phyloP scores from a whole-genome alignment of 2,113 vertebrate species.

The Etheostoma spectabile region DNA sequence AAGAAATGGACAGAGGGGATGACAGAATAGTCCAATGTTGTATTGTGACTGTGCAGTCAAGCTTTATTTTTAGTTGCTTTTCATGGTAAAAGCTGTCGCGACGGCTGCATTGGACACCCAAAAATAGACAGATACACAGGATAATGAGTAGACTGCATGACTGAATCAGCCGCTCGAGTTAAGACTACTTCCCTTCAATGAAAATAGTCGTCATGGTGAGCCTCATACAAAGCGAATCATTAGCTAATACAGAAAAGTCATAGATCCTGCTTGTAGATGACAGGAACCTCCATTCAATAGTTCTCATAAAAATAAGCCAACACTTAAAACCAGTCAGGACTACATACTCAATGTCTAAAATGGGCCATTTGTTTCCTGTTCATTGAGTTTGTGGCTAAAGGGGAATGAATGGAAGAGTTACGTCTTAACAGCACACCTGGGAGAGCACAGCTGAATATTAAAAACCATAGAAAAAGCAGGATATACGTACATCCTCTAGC shows the following conservation, averaged over 20 bases:
- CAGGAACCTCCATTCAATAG: conserved; percentile 30
- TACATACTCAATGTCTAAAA: conserved; percentile 57
- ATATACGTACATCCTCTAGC: conserved; percentile 29
- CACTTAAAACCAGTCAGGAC: conserved; percentile 34
- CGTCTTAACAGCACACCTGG: conserved; percentile 57
- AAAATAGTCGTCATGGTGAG: conserved; percentile 28
- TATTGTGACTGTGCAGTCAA: conserved; percentile 15
- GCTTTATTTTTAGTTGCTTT: conserved; percentile 20
- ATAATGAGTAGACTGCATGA: conserved; percentile 44
- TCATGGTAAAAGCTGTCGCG: conserved; percentile 9
- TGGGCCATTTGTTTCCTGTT: conserved; percentile 63
- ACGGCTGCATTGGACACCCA: conserved; percentile 20
- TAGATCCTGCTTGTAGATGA: conserved; percentile 17
- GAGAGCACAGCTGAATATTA: conserved; percentile 59
- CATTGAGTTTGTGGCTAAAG: conserved; percentile 56
- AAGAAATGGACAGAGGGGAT: neutral
- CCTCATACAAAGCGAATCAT: conserved; percentile 31
- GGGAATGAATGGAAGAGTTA: conserved; percentile 65
- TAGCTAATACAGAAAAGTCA: conserved; percentile 31
- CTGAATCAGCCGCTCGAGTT: conserved; percentile 44
- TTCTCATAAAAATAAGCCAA: conserved; percentile 9
- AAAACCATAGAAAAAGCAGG: conserved; percentile 51
- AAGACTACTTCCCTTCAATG: conserved; percentile 15
- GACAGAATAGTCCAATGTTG: neutral
- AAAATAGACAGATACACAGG: conserved; percentile 44